Percentiles rank a stretch among this genome's conserved stretches.
These are phyloP conservation scores for Ailurus styani DNA, from an alignment of 2,113 vertebrate species.

Conservation along the genomic window DNA sequence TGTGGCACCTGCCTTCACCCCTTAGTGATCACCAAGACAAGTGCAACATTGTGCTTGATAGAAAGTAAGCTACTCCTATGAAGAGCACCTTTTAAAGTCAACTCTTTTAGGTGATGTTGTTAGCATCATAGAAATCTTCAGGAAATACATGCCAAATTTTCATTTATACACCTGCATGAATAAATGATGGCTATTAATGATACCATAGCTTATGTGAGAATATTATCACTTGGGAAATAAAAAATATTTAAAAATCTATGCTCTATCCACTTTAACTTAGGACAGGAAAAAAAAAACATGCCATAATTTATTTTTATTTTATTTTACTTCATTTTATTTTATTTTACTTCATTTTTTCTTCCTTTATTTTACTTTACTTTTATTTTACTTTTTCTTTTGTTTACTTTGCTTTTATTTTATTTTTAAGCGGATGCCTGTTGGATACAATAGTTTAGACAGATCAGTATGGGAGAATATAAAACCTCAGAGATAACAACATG, in stretches of 20 bases:
- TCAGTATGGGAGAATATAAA: neutral
- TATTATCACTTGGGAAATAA: neutral
- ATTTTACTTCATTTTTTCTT: too few species aligned
- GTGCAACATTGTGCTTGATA: neutral
- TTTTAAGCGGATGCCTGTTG: neutral
- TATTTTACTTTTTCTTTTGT: neutral
- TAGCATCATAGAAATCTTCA: neutral
- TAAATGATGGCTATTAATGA: neutral
- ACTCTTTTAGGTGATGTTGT: neutral
- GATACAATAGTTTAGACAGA: neutral
- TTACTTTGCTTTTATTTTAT: neutral
- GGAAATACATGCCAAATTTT: neutral
- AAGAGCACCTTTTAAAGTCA: neutral
- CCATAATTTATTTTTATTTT: neutral
- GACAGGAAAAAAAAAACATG: neutral
- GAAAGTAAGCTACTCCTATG: neutral
- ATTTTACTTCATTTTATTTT: neutral
- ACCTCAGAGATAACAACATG: neutral
- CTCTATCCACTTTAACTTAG: neutral
- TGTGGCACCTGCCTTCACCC: neutral
- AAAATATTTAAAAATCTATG: neutral
- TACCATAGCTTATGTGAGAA: neutral
- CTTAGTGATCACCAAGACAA: neutral
- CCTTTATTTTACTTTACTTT: neutral
- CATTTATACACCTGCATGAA: neutral